Conservation (phyloP, 2,797 vertebrate species). For the Delichon dasypus region DNA sequence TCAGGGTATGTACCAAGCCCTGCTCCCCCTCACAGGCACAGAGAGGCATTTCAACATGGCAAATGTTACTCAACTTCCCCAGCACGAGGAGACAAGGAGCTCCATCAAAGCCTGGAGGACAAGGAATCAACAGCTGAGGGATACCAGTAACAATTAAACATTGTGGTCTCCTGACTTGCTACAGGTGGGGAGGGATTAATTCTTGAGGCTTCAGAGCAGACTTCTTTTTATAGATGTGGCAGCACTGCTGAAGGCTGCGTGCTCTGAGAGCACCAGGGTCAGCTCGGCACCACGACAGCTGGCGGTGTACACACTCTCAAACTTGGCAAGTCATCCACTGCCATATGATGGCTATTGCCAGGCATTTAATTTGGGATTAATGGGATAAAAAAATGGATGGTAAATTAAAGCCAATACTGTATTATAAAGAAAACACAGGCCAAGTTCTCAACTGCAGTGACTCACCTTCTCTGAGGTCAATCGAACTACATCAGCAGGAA, state of each 20-base stretch:
- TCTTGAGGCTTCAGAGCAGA: not conserved
- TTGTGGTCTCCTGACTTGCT: not conserved
- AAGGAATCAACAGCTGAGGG: not conserved
- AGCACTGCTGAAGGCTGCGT: accelerated
- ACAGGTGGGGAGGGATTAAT: not conserved
- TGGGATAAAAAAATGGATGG: not conserved
- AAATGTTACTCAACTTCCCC: not conserved
- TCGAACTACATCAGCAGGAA: not conserved
- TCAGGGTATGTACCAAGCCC: not conserved
- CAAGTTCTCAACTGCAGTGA: not conserved
- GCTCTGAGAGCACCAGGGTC: not conserved
- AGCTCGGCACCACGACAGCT: not conserved
- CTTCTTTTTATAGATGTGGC: not conserved
- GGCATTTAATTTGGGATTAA: constrained; percentile 21
- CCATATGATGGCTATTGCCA: not conserved
- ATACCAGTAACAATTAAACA: not conserved
- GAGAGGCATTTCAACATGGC: not conserved
- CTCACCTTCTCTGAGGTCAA: constrained; percentile 20
- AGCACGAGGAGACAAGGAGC: not conserved
- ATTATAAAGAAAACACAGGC: not conserved
- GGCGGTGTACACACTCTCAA: not conserved
- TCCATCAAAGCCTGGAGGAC: not conserved
- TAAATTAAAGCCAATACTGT: not conserved
- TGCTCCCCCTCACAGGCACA: accelerated
- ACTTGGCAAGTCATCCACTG: not conserved